A percentile compares a stretch with the other conserved stretches of the same genome.
Evolutionary conservation across 2,888 invertebrate species (phyloP).

Genomic region (Griposia aprilina): DNA sequence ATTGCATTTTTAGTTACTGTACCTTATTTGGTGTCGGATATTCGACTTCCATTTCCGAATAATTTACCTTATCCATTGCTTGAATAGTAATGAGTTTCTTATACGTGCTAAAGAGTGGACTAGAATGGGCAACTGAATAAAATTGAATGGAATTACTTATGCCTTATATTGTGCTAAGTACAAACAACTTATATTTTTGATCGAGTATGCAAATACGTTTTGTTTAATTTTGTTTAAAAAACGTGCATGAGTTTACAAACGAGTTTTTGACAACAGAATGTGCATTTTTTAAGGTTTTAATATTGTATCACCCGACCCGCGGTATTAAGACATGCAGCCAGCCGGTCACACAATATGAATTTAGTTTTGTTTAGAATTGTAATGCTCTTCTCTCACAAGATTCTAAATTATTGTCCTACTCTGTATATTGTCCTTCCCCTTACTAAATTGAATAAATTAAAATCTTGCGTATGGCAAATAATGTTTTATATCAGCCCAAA

Average conservation of each 20-base stretch:
- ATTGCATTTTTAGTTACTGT: constrained; percentile 8
- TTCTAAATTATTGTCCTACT: not conserved
- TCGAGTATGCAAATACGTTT: not conserved
- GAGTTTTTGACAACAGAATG: not conserved
- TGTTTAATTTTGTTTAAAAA: not conserved
- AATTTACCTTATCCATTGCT: not conserved
- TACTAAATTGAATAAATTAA: not conserved
- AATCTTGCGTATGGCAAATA: not conserved
- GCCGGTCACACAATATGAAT: not conserved
- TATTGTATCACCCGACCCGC: too few species aligned
- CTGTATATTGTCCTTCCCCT: not conserved
- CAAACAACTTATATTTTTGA: not conserved
- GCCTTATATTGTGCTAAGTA: not conserved
- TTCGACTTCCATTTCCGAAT: constrained; percentile 35
- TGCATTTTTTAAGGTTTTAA: too few species aligned
- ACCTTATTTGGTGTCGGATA: constrained; percentile 31
- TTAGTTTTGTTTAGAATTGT: too few species aligned
- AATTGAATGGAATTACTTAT: constrained; percentile 23
- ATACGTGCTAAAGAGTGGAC: not conserved
- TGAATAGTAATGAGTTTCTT: constrained; percentile 21
- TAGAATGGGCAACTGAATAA: constrained; percentile 4
- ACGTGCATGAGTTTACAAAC: too few species aligned
- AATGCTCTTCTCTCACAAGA: not conserved
- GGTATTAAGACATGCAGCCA: too few species aligned
- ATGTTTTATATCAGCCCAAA: constrained; percentile 15